Conservation (phyloP, 2,797 vertebrate species). For the Sternotherus odoratus region DNA sequence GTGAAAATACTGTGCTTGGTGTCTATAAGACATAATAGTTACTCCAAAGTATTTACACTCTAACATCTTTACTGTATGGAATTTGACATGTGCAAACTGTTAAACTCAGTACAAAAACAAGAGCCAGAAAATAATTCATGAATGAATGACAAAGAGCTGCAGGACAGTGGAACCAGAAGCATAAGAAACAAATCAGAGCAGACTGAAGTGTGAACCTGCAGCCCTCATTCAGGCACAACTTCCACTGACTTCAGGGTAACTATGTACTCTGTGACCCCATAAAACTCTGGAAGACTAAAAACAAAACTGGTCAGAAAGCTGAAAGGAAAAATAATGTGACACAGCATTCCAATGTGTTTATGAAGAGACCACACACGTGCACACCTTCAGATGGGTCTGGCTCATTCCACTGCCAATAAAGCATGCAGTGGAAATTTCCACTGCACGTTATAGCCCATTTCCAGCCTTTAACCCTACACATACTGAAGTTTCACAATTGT, state of each 20-base stretch:
- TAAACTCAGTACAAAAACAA: neutral
- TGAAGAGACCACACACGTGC: constrained; percentile 35
- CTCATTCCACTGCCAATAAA: constrained; percentile 66
- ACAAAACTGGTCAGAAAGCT: constrained; percentile 23
- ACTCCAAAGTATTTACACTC: neutral
- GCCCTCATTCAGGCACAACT: neutral
- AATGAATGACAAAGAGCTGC: neutral
- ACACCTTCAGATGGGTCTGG: constrained; percentile 11
- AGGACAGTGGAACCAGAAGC: neutral
- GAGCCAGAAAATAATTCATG: neutral
- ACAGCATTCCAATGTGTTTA: constrained; percentile 64
- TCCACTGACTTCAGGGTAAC: neutral
- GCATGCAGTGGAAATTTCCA: constrained; percentile 80
- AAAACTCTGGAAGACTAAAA: constrained; percentile 41
- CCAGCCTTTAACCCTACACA: constrained; percentile 68
- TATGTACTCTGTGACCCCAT: neutral
- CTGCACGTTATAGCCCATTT: constrained; percentile 65
- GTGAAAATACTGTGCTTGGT: neutral
- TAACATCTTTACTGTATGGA: neutral
- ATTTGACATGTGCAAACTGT: neutral
- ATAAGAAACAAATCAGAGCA: neutral
- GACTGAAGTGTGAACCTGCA: neutral
- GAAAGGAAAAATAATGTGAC: constrained; percentile 52
- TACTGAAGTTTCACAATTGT: constrained; percentile 61
- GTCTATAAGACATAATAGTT: neutral